A percentile compares a stretch with the other conserved stretches of the same genome.
Evolutionary conservation across 2,797 vertebrate genomes (phyloP).

Genomic region (Artibeus lituratus): DNA sequence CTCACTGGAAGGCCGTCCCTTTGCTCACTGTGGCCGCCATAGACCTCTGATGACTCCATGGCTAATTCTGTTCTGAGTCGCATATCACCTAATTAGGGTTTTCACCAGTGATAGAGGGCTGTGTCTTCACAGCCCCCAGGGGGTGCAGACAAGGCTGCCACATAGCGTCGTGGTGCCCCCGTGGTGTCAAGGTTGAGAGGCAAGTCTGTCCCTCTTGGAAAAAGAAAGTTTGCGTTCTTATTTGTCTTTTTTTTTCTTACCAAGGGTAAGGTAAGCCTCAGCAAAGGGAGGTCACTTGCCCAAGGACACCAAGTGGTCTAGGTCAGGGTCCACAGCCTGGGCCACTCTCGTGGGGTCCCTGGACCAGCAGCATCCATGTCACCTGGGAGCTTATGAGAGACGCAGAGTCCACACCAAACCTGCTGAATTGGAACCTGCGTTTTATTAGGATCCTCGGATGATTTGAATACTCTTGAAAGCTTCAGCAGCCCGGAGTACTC

Average conservation of each 20-base stretch:
- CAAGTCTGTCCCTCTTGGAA: neutral
- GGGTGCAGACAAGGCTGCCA: accelerated
- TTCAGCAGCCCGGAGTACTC: neutral
- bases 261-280: neutral
- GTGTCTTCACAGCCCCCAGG: constrained; percentile 63
- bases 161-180: accelerated
- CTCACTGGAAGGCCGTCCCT: constrained; percentile 23
- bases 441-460: neutral
- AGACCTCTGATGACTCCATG: constrained; percentile 75
- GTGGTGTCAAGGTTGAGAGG: accelerated
- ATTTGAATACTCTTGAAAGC: neutral
- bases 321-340: neutral
- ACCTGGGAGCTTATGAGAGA: neutral
- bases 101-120: constrained; percentile 78
- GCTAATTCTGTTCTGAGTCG: constrained; percentile 79
- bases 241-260: neutral
- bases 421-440: neutral
- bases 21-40: constrained; percentile 46
- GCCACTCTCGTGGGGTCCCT: accelerated
- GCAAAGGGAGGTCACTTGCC: neutral
- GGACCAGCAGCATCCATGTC: neutral
- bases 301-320: neutral
- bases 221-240: neutral
- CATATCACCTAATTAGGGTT: constrained; percentile 81
- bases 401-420: neutral